Conservation (phyloP, 2,888 invertebrate species). For the Lasioglossum morio region DNA sequence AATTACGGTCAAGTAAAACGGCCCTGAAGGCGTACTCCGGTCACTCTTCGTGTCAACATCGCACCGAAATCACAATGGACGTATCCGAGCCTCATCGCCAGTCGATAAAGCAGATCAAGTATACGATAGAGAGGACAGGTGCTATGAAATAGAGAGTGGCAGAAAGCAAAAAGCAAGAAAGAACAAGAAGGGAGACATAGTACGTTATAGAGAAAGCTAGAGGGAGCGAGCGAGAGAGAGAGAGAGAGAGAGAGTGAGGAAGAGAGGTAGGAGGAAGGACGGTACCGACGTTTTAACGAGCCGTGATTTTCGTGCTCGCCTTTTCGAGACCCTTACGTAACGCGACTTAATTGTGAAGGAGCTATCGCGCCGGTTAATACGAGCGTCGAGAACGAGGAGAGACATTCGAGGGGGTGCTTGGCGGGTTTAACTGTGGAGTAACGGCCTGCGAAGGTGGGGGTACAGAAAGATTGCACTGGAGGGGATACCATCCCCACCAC, state of each 20-base stretch:
- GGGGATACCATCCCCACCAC: conserved; percentile 79
- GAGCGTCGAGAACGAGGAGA: conserved; percentile 72
- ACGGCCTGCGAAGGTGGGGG: conserved; percentile 59
- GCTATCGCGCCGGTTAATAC: conserved; percentile 84
- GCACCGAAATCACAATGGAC: conserved; percentile 65
- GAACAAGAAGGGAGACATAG: background rate
- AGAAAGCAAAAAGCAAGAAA: conserved; percentile 48
- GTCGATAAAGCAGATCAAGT: conserved; percentile 67
- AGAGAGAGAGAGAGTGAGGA: background rate
- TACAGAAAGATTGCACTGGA: conserved; percentile 45
- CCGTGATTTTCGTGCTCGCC: conserved; percentile 81
- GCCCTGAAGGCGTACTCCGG: conserved; percentile 61
- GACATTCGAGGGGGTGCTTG: conserved; percentile 76
- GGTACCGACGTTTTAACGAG: conserved; percentile 73
- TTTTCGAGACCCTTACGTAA: conserved; percentile 82
- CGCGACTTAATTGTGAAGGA: conserved; percentile 84
- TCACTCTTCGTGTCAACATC: conserved; percentile 63
- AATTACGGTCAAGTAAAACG: conserved; percentile 67
- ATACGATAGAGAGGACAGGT: conserved; percentile 62
- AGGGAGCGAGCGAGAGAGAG: background rate
- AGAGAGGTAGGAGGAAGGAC: conserved; percentile 10
- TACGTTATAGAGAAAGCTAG: background rate
- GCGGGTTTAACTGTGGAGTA: conserved; percentile 72
- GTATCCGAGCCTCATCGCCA: conserved; percentile 48
- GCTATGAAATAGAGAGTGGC: conserved; percentile 60